A percentile compares a stretch with the other conserved stretches of the same genome.
phyloP scores from a whole-genome alignment of 92 coral and sea anemone genomes.

The Metridium senile region DNA sequence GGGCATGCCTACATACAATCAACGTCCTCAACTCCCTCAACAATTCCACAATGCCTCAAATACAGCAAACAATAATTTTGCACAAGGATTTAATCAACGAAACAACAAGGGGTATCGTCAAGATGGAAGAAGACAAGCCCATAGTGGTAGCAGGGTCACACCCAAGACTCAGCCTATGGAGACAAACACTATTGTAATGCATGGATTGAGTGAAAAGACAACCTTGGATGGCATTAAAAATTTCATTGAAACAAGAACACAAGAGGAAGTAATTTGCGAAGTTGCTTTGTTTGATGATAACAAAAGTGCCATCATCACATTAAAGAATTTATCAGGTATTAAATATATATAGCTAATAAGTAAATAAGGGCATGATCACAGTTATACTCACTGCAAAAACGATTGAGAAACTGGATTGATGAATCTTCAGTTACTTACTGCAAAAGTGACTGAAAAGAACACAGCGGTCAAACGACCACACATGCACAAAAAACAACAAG shows the following conservation, averaged over 20 bases:
- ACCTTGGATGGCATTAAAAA: constrained; percentile 54
- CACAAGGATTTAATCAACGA: background rate
- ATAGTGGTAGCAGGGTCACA: background rate
- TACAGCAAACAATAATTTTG: background rate
- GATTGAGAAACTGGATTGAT: too few species aligned
- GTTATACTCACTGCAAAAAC: too few species aligned
- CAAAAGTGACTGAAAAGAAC: too few species aligned
- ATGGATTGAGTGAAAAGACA: constrained; percentile 48
- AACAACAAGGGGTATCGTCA: background rate
- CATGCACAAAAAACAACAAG: too few species aligned
- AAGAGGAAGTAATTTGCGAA: constrained; percentile 51
- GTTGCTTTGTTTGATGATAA: constrained; percentile 36
- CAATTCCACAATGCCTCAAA: background rate
- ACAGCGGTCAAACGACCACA: too few species aligned
- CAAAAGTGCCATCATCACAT: constrained; percentile 51
- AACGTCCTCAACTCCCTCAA: background rate
- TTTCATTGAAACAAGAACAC: constrained; percentile 65
- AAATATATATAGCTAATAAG: too few species aligned
- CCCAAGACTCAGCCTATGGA: constrained; percentile 30
- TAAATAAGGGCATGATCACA: too few species aligned
- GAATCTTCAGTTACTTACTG: too few species aligned
- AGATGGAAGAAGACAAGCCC: constrained; percentile 18
- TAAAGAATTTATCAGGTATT: constrained; percentile 33
- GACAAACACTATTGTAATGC: constrained; percentile 48
- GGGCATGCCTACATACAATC: constrained; percentile 2